Evolutionary conservation across 2,888 invertebrate genomes (phyloP), one percentile per base, ranked within the genome.

Genomic region (Leptopilina myrica): DNA sequence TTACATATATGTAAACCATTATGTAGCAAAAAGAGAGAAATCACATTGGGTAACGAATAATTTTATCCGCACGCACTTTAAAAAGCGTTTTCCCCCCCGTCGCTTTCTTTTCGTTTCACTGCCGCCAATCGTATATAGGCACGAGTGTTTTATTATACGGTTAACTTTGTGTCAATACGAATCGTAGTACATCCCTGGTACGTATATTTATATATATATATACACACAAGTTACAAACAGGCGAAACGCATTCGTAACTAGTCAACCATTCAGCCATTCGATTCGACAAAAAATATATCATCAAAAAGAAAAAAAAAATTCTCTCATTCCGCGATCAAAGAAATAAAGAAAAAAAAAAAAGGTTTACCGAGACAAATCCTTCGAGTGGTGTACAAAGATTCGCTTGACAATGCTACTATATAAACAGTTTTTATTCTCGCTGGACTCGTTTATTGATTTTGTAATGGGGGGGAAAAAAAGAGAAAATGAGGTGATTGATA

Each of bases 81-180:
- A 56, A 73, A 56, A 33, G 56, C 33, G 14, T 73, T 49, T 49
- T 49, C 49, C 49, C 49, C 49, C 56, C 73, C 56, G 33, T 53
- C 33, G 73, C 26, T 33, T 73, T 56, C 49, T 56, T 56, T 62
- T 59, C 59, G 49, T 49, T 11, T 49, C 49, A 49, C 12, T 33
- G 33, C 33, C 33, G 33, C 49, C 49, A 49, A 49, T 73, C 73
- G 73, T 56, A 14, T 56, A 53, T 53, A 56, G 33, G 53, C 33
- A 69, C 69, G 73, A 73, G 73, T 73, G 73, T 73, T 73, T 73
- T 69, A 69, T 69, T 69, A 69, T 69, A 69, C 69, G 53, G 49
- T 69, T 69, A 69, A 69, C 69, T 69, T 49, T 53, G 69, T 69
- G 69, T 69, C 69, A 69, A 69, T 69, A 56, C 69, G 14, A 69